Evolutionary conservation across 2,888 invertebrate genomes (phyloP).

Genomic region (Aleiodes testaceus): DNA sequence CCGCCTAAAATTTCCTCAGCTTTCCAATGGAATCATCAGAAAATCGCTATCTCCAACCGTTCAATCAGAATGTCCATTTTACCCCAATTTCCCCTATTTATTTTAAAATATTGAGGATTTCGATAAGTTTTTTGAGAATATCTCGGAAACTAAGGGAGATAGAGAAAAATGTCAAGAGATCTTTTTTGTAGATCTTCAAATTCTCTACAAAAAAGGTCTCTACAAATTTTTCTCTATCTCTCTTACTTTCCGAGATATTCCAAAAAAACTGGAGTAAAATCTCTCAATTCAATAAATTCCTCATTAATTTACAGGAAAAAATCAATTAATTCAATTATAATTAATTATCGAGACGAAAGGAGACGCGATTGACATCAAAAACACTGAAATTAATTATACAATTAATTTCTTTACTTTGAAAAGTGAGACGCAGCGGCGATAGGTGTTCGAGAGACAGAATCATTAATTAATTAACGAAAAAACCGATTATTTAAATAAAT

Average conservation of each 20-base stretch:
- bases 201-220: not conserved
- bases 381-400: not conserved
- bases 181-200: not conserved
- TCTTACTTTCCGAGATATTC: not conserved
- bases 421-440: slow-evolving; percentile 35
- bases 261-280: not conserved
- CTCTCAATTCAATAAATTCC: not conserved
- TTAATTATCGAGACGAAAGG: slow-evolving; percentile 28
- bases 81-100: no score
- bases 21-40: no score
- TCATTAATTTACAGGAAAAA: not conserved
- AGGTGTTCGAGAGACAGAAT: slow-evolving; percentile 39
- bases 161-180: not conserved
- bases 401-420: not conserved
- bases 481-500: slow-evolving; percentile 6
- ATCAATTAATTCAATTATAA: not conserved
- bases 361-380: slow-evolving; percentile 15
- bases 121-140: not conserved
- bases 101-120: not conserved
- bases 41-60: no score
- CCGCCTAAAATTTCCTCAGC: no score
- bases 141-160: not conserved
- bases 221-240: not conserved
- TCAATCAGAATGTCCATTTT: no score
- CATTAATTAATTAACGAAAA: not conserved